Percentiles rank a stretch among this genome's conserved stretches.
These are phyloP conservation scores for Zaprionus taronus DNA, from an alignment of 1,140 invertebrate species.

Conservation along the genomic window DNA sequence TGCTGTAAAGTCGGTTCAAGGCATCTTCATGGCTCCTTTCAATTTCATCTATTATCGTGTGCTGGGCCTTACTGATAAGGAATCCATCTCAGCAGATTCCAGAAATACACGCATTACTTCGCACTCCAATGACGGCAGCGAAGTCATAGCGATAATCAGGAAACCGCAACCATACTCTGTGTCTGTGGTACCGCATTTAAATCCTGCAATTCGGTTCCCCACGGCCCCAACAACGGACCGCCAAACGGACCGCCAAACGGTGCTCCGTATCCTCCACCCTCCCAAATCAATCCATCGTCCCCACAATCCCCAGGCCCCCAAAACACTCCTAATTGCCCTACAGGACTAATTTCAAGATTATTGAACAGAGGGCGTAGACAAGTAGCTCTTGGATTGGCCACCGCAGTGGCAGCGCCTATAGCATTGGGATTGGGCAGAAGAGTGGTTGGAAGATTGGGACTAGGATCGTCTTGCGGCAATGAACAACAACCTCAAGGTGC, in stretches of 20 bases:
- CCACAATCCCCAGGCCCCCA: not conserved
- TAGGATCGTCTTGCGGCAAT: not conserved
- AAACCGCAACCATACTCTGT: slow-evolving; percentile 6
- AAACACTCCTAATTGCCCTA: not conserved
- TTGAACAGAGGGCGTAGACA: not conserved
- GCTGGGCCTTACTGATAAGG: not conserved
- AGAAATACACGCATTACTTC: slow-evolving; percentile 15
- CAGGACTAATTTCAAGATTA: not conserved
- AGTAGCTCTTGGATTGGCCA: not conserved
- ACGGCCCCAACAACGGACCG: too few relatives aligned
- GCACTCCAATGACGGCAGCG: slow-evolving; percentile 28
- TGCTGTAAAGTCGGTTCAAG: slow-evolving; percentile 11
- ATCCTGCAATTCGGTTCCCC: not conserved
- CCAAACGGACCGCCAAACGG: not conserved
- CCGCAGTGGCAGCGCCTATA: not conserved
- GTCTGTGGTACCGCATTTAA: not conserved
- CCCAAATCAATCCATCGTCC: not conserved
- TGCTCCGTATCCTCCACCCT: not conserved
- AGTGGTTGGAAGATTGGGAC: not conserved
- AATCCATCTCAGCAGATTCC: not conserved
- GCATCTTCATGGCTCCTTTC: slow-evolving; percentile 1
- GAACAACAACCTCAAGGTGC: not conserved
- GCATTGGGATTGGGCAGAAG: not conserved
- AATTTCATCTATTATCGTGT: not conserved
- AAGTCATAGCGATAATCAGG: slow-evolving; percentile 46